Evolutionary conservation across 2,113 vertebrate genomes (phyloP).

Genomic region (Motacilla tschutschensis): DNA sequence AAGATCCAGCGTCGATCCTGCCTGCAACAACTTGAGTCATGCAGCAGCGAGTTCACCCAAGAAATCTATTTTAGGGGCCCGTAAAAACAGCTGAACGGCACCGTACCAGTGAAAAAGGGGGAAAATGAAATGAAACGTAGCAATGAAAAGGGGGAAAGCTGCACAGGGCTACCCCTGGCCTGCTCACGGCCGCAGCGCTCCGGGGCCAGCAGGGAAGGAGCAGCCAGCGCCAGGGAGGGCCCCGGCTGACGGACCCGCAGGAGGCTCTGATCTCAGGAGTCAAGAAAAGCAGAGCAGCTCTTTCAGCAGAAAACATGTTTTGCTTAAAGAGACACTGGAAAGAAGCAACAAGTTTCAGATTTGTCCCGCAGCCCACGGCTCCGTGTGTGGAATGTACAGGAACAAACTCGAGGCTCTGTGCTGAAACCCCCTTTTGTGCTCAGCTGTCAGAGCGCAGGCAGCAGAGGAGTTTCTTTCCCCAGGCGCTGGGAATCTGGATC

Average conservation of each 20-base stretch:
- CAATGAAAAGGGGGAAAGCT: not conserved
- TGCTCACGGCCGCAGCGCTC: not conserved
- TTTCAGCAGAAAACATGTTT: not conserved
- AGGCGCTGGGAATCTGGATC: not conserved
- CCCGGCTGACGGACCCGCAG: not conserved
- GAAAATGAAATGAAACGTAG: too few relatives aligned
- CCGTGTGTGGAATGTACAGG: not conserved
- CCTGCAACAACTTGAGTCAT: slow-evolving; percentile 31
- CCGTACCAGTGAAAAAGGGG: not conserved
- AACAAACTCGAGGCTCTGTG: not conserved
- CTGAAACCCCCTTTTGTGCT: not conserved
- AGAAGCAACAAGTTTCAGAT: not conserved
- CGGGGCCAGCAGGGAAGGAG: not conserved
- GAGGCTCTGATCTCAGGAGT: not conserved
- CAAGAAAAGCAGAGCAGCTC: not conserved
- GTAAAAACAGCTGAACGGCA: not conserved
- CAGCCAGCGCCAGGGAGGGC: not conserved
- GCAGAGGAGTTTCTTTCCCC: not conserved
- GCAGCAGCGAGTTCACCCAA: slow-evolving; percentile 27
- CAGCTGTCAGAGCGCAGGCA: not conserved
- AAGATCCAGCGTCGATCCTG: slow-evolving; percentile 22
- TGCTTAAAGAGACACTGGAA: not conserved
- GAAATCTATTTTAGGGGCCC: slow-evolving; percentile 20
- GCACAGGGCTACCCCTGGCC: not conserved
- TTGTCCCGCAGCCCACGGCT: not conserved